These are phyloP conservation scores for Drosophila formosana DNA, from an alignment of 2,888 invertebrate genomes.

Conservation along the genomic window DNA sequence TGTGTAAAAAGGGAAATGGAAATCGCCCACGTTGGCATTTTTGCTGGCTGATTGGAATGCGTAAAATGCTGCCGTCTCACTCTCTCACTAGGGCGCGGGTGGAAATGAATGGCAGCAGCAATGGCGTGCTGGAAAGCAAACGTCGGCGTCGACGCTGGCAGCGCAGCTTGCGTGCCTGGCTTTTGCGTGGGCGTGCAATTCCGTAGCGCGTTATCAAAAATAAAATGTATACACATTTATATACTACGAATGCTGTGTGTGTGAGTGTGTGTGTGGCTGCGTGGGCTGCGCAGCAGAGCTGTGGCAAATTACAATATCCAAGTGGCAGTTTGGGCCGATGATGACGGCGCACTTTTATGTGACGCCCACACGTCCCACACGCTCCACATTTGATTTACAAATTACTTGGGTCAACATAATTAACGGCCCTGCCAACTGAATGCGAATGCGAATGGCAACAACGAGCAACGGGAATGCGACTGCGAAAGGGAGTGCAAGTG, in stretches of 20 bases:
- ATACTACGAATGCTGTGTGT: constrained; percentile 9
- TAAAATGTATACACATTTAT: constrained; percentile 59
- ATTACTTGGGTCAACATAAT: constrained; percentile 74
- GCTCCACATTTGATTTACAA: constrained; percentile 64
- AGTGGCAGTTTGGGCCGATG: constrained; percentile 54
- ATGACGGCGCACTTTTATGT: constrained; percentile 62
- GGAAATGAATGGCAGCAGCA: constrained; percentile 63
- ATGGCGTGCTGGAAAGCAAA: constrained; percentile 65
- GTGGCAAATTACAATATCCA: constrained; percentile 63
- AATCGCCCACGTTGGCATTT: constrained; percentile 65
- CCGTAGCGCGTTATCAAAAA: constrained; percentile 74
- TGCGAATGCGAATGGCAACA: constrained; percentile 25
- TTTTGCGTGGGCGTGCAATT: constrained; percentile 70
- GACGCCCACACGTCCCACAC: constrained; percentile 48
- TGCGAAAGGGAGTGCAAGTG: constrained; percentile 33
- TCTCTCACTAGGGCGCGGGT: constrained; percentile 36
- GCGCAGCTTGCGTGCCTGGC: constrained; percentile 40
- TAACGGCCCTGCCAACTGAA: constrained; percentile 60
- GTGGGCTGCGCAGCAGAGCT: constrained; percentile 50
- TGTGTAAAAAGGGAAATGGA: constrained; percentile 56
- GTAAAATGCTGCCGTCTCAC: constrained; percentile 61
- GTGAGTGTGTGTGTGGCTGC: constrained; percentile 38
- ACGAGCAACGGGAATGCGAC: background rate
- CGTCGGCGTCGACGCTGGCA: constrained; percentile 23
- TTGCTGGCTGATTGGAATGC: constrained; percentile 75